Conservation (phyloP, 2,888 invertebrate species). For the Anthoptus insignis region DNA sequence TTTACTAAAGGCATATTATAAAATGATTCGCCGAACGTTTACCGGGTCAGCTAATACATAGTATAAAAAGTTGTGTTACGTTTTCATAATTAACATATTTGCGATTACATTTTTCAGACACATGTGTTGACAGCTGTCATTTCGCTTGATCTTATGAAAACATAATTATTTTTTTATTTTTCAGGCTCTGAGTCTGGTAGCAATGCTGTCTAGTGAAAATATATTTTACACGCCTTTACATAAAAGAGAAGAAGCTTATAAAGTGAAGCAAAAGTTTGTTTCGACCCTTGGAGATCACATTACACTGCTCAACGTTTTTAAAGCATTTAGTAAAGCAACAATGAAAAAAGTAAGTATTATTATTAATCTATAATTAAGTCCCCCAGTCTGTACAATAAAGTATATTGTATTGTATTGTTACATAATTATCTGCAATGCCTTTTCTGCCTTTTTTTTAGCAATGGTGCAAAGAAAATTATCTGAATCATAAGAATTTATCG, state of each 20-base stretch:
- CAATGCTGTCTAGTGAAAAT: constrained; percentile 96
- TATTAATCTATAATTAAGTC: no score
- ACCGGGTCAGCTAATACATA: no score
- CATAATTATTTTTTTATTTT: constrained; percentile 34
- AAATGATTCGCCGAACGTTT: no score
- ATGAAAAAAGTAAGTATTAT: constrained; percentile 87
- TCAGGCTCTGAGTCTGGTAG: constrained; percentile 93
- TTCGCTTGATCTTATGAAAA: no score
- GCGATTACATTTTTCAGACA: no score
- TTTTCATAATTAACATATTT: no score
- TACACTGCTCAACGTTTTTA: constrained; percentile 96
- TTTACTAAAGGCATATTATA: no score
- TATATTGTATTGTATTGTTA: no score
- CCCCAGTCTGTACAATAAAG: no score
- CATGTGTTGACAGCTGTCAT: no score
- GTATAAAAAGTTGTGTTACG: no score
- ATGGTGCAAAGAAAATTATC: constrained; percentile 97
- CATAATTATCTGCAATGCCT: no score
- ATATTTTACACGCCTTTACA: constrained; percentile 92
- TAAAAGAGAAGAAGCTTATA: constrained; percentile 92
- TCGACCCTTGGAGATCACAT: constrained; percentile 97
- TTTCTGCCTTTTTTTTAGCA: constrained; percentile 69
- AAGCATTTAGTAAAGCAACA: constrained; percentile 91
- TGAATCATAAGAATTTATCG: constrained; percentile 93
- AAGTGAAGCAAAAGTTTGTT: constrained; percentile 92